A percentile compares a stretch with the other conserved stretches of the same genome.
phyloP scores from a whole-genome alignment of 2,113 vertebrate genomes.

The Nibea coibor region DNA sequence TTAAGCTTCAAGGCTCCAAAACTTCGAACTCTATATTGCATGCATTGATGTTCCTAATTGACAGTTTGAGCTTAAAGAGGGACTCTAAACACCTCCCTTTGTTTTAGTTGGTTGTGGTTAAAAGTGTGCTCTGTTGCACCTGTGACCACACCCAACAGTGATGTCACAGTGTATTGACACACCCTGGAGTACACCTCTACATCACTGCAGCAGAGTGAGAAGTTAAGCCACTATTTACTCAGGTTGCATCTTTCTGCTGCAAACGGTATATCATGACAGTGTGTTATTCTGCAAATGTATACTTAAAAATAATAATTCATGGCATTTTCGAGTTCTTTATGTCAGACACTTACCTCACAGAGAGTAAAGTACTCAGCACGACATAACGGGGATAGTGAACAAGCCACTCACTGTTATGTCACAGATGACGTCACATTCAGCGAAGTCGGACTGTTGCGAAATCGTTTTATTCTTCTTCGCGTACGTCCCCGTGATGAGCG shows the following conservation, averaged over 20 bases:
- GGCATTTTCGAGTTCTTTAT: background rate
- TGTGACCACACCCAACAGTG: background rate
- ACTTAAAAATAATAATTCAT: background rate
- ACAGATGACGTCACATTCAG: background rate
- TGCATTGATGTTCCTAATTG: too few species aligned
- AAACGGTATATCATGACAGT: too few species aligned
- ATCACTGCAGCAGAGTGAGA: background rate
- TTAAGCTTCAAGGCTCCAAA: too few species aligned
- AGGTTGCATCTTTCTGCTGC: background rate
- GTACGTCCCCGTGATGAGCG: conserved; percentile 9
- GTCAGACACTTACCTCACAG: background rate
- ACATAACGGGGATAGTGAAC: background rate
- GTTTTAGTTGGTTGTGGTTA: background rate
- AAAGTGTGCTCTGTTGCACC: background rate
- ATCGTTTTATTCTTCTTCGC: background rate
- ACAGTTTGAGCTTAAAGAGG: too few species aligned
- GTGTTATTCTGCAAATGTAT: too few species aligned
- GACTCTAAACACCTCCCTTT: too few species aligned
- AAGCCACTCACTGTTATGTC: background rate
- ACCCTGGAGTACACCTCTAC: background rate
- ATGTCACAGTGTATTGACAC: background rate
- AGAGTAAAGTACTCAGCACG: background rate
- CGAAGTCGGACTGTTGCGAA: background rate
- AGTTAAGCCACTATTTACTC: background rate
- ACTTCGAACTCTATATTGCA: too few species aligned